Evolutionary conservation across 2,113 vertebrate genomes (phyloP).

Genomic region (Conger conger): DNA sequence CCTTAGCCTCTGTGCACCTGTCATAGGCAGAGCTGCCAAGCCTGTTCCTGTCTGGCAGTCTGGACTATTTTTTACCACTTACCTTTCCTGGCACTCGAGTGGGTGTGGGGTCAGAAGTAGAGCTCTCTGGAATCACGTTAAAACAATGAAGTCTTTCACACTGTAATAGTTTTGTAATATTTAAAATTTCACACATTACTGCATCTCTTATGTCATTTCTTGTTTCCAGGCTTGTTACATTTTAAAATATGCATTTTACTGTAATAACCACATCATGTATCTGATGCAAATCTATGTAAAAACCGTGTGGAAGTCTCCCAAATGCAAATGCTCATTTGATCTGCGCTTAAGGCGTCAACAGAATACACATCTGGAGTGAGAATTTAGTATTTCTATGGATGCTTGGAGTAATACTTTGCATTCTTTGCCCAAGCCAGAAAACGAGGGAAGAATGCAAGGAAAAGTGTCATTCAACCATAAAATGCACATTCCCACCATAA

Average conservation of each 20-base stretch:
- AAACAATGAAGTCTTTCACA: neutral
- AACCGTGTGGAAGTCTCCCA: slow-evolving; percentile 42
- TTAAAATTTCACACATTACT: neutral
- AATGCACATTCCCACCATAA: neutral
- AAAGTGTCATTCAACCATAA: neutral
- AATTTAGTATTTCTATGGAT: slow-evolving; percentile 34
- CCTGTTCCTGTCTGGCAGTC: neutral
- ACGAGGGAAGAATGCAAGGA: slow-evolving; percentile 2
- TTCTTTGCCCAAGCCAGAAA: slow-evolving; percentile 14
- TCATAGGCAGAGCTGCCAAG: neutral
- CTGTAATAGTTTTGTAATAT: neutral
- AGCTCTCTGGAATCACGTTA: neutral
- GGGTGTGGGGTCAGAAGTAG: neutral
- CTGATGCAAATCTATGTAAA: slow-evolving; percentile 38
- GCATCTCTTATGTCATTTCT: neutral
- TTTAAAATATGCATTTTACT: neutral
- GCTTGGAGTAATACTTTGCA: slow-evolving; percentile 31
- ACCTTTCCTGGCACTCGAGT: neutral
- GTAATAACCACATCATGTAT: slow-evolving; percentile 8
- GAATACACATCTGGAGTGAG: slow-evolving; percentile 42
- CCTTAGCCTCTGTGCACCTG: neutral
- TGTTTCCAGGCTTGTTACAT: neutral
- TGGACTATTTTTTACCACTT: neutral
- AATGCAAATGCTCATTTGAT: slow-evolving; percentile 49
- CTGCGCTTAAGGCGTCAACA: slow-evolving; percentile 37